Conservation (phyloP, 2,113 vertebrate species). For the Pseudopodoces humilis region DNA sequence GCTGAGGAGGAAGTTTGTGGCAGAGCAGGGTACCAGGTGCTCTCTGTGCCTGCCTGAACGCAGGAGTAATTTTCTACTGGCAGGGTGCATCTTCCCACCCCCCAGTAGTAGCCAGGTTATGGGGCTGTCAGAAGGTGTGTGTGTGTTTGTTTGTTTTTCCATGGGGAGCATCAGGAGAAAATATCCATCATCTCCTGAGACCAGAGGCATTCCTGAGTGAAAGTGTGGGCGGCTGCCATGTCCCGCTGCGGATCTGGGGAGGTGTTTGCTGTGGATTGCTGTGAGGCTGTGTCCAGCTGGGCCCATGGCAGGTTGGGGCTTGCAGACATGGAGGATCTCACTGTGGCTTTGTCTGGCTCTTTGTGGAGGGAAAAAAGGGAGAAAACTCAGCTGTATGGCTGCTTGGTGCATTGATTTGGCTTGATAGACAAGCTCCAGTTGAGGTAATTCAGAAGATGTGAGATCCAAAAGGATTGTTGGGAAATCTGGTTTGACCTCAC, state of each 20-base stretch:
- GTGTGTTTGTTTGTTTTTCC: slow-evolving; percentile 46
- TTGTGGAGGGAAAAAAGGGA: neutral
- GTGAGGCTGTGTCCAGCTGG: neutral
- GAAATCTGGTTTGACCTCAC: neutral
- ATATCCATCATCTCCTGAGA: slow-evolving; percentile 28
- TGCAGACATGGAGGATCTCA: neutral
- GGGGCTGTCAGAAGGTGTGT: neutral
- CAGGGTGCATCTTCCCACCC: neutral
- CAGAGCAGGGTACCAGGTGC: neutral
- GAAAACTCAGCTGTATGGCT: neutral
- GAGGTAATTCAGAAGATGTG: neutral
- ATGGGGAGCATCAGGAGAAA: slow-evolving; percentile 33
- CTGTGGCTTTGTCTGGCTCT: slow-evolving; percentile 6
- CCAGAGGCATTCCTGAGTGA: slow-evolving; percentile 51
- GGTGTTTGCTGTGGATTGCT: neutral
- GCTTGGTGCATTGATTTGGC: neutral
- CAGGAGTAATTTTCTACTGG: neutral
- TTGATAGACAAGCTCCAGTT: neutral
- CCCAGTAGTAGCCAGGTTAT: neutral
- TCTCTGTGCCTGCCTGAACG: neutral
- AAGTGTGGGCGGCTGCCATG: slow-evolving; percentile 39
- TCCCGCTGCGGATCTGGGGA: neutral
- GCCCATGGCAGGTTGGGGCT: neutral
- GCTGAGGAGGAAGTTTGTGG: neutral
- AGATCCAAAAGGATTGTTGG: neutral